Percentiles rank a stretch among this genome's conserved stretches.
Conservation (phyloP, 2,888 invertebrate species). For the Drosophila robusta region DNA sequence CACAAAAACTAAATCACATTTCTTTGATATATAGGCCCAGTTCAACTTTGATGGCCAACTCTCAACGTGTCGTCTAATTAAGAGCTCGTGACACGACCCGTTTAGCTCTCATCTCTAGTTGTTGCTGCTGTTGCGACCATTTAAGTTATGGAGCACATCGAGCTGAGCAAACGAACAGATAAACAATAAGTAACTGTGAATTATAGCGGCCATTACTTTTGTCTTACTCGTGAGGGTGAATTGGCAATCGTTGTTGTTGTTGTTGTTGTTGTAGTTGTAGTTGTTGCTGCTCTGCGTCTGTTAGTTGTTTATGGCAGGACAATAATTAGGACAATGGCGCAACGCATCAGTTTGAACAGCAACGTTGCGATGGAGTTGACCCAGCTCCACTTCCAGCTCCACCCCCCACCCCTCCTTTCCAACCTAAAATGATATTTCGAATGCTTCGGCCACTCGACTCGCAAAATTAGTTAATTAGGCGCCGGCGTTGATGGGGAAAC, state of each 20-base stretch:
- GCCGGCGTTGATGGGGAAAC: slow-evolving; percentile 45
- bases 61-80: slow-evolving; percentile 11
- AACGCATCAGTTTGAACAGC: slow-evolving; percentile 59
- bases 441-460: slow-evolving; percentile 17
- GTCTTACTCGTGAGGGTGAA: slow-evolving; percentile 62
- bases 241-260: slow-evolving; percentile 26
- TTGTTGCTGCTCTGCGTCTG: slow-evolving; percentile 43
- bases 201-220: slow-evolving; percentile 81
- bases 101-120: slow-evolving; percentile 31
- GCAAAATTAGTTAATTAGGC: slow-evolving; percentile 79
- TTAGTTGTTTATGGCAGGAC: slow-evolving; percentile 80
- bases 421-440: slow-evolving; percentile 43
- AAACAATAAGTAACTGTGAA: slow-evolving; percentile 83
- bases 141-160: slow-evolving; percentile 80
- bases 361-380: slow-evolving; percentile 41
- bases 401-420: no score
- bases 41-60: background rate
- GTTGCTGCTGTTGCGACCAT: slow-evolving; percentile 49
- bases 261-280: slow-evolving; percentile 11
- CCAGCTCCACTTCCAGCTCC: background rate
- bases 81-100: slow-evolving; percentile 8
- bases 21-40: no score
- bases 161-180: slow-evolving; percentile 79
- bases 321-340: slow-evolving; percentile 75
- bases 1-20: no score